Evolutionary conservation across 2,888 invertebrate species (phyloP), one percentile per base, ranked within the genome.

Genomic region (Galerucella calmariensis): DNA sequence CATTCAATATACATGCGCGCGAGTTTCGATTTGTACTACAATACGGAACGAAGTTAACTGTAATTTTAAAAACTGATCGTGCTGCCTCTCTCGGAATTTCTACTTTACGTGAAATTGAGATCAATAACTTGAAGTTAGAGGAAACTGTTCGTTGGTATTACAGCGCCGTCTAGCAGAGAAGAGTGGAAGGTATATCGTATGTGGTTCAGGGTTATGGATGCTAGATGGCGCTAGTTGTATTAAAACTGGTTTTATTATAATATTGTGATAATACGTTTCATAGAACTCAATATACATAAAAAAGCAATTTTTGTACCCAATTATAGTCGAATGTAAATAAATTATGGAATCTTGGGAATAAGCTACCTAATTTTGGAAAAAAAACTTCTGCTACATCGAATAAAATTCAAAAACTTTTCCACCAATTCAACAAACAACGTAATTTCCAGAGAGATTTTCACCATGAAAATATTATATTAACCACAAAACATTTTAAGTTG

Each of bases 1-100:
- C 62, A 73, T 76, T 66, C 77, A 73, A 78, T 78, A 76, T 41
- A 8, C 63, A 56, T 51, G 16, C 8, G 12, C 41, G 66, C 63
- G 63, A 12, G 72, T 53, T 72, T 61, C 0, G 35, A 63, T 63
- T 67, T 59, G 67, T 61, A 70, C 24, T 27, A 46, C 41, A 24
- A 58, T 20, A 65, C 3, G 41, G 10, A 16, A 63, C 27, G 63
- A 35, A 65, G 70, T 14, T 63, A 58, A 46, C 69, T 69, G 61
- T 61, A 69, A 61, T 48, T 58, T 14, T 5, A 46, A 11, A 67
- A 67, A 72, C 35, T 58, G 44, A 68, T 20, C 67, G 61, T 70
- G 27, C 20, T 56, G 62, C 62, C 67, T 61, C 72, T 61, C 59
- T 35, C 72, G 16, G 69, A 41, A 67, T 68, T 16, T 63, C 27